Percentiles rank a stretch among this genome's conserved stretches.
Conservation (phyloP, 2,797 vertebrate species). For the Lagorchestes hirsutus region DNA sequence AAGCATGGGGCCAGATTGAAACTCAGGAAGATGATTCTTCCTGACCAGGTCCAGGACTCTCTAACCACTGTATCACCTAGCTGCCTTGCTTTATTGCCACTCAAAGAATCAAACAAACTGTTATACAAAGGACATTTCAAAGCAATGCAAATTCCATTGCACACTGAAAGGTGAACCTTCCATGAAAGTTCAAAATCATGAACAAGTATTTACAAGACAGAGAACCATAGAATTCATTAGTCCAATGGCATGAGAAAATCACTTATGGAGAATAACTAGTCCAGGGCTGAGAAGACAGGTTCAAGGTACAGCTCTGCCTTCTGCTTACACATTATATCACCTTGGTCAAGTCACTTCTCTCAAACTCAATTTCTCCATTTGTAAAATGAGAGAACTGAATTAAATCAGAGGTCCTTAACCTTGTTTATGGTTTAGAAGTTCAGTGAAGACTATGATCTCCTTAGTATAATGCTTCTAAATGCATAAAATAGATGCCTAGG, state of each 20-base stretch:
- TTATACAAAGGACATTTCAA: not conserved
- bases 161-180: not conserved
- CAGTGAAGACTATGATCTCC: not conserved
- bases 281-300: not conserved
- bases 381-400: not conserved
- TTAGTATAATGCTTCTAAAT: not conserved
- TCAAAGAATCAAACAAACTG: not conserved
- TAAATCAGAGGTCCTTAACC: not conserved
- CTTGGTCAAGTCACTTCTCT: not conserved
- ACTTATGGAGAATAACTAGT: not conserved
- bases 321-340: not conserved
- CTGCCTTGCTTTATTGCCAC: not conserved
- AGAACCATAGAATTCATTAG: not conserved
- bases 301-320: not conserved
- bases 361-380: not conserved
- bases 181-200: not conserved
- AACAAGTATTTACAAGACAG: not conserved
- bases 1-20: not conserved
- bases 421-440: not conserved
- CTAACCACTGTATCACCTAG: not conserved
- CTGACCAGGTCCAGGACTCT: not conserved
- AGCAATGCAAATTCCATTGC: not conserved
- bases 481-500: not conserved
- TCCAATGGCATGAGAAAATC: not conserved
- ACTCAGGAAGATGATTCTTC: not conserved